Percentiles rank a stretch among this genome's conserved stretches.
Evolutionary conservation across 2,888 invertebrate genomes (phyloP).

Genomic region (Periphyllus acericola): DNA sequence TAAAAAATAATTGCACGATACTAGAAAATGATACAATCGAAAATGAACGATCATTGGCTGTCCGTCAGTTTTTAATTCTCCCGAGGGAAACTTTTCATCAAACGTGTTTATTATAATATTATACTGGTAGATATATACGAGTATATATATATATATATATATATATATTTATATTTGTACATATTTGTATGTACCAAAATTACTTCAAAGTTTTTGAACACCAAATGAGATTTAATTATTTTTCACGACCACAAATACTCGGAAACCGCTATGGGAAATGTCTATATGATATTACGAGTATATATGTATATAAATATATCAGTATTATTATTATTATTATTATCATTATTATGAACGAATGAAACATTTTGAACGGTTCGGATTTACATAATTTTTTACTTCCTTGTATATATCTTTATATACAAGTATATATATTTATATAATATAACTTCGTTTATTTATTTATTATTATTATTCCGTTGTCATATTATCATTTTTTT

Average conservation of each 20-base stretch:
- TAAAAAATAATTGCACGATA: no score
- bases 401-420: neutral
- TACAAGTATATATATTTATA: neutral
- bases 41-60: no score
- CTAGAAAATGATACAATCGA: no score
- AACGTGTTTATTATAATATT: no score
- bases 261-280: neutral
- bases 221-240: conserved; percentile 21
- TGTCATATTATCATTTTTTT: neutral
- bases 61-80: no score
- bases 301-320: no score
- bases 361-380: conserved; percentile 11
- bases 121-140: no score
- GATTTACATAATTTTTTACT: conserved; percentile 6
- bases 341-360: neutral
- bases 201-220: neutral
- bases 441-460: conserved; percentile 15
- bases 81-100: no score
- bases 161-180: no score
- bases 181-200: no score
- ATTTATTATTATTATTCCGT: conserved; percentile 21
- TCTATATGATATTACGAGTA: neutral
- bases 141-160: no score
- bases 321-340: neutral
- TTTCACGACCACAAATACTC: neutral